Evolutionary conservation across 92 coral and sea anemone genomes (phyloP).

Genomic region (Desmophyllum pertusum): DNA sequence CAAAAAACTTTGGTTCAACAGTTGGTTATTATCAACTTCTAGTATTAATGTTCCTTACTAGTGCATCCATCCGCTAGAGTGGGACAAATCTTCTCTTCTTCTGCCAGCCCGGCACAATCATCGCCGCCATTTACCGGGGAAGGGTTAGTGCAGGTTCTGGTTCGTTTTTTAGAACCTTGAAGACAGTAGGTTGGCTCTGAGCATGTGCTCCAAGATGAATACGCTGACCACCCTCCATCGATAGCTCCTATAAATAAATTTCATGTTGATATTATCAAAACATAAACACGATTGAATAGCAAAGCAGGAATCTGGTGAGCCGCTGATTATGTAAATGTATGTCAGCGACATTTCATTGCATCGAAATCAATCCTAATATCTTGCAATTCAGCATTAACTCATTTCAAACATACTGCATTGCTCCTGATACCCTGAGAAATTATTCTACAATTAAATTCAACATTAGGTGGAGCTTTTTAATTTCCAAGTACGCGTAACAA

Average conservation of each 20-base stretch:
- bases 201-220: conserved; percentile 74
- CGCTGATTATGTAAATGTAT: neutral
- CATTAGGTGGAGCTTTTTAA: too few relatives aligned
- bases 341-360: neutral
- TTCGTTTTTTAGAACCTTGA: conserved; percentile 58
- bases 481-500: too few relatives aligned
- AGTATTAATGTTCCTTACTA: conserved; percentile 39
- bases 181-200: conserved; percentile 79
- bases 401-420: neutral
- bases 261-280: neutral
- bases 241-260: conserved; percentile 66
- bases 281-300: neutral
- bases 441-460: neutral
- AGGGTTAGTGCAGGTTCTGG: conserved; percentile 83
- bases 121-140: conserved; percentile 83
- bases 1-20: neutral
- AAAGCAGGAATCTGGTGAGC: neutral
- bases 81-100: conserved; percentile 74
- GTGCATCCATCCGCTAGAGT: conserved; percentile 80
- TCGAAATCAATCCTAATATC: too few relatives aligned
- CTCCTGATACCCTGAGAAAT: neutral
- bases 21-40: too few relatives aligned
- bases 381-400: too few relatives aligned
- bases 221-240: conserved; percentile 85
- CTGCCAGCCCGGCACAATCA: conserved; percentile 81